These are phyloP conservation scores for Callithrix jacchus DNA, from an alignment of 2,113 vertebrate genomes.

Conservation along the genomic window DNA sequence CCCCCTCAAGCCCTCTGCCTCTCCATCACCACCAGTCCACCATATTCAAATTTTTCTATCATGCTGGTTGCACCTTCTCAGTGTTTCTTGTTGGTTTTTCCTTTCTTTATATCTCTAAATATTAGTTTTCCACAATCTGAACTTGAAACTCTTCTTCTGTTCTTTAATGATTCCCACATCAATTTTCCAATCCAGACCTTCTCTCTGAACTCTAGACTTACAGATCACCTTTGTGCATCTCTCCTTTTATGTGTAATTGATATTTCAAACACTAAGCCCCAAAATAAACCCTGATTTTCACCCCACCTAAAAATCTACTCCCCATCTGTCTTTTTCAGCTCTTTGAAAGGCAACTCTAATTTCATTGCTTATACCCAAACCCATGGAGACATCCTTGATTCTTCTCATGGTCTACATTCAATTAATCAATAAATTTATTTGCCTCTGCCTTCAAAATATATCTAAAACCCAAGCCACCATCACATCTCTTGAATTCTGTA, in stretches of 20 bases:
- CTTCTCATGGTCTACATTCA: not conserved
- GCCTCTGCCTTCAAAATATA: not conserved
- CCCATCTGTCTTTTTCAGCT: not conserved
- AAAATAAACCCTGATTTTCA: not conserved
- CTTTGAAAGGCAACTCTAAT: not conserved
- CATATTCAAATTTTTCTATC: not conserved
- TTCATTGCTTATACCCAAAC: not conserved
- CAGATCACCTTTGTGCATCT: not conserved
- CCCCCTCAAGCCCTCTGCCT: not conserved
- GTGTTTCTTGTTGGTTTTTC: not conserved
- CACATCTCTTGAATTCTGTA: not conserved
- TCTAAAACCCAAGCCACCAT: not conserved
- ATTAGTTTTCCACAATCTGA: not conserved
- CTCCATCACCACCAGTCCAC: not conserved
- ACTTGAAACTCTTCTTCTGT: not conserved
- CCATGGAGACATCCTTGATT: not conserved
- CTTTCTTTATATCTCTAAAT: conserved; percentile 1
- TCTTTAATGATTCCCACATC: not conserved
- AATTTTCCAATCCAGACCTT: not conserved
- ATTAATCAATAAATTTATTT: not conserved
- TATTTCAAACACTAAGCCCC: not conserved
- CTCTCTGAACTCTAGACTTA: not conserved
- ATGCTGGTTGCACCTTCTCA: not conserved
- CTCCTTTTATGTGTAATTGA: not conserved
- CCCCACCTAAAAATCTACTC: not conserved